Conservation (phyloP, 2,888 invertebrate species). For the Netelia virgata region DNA sequence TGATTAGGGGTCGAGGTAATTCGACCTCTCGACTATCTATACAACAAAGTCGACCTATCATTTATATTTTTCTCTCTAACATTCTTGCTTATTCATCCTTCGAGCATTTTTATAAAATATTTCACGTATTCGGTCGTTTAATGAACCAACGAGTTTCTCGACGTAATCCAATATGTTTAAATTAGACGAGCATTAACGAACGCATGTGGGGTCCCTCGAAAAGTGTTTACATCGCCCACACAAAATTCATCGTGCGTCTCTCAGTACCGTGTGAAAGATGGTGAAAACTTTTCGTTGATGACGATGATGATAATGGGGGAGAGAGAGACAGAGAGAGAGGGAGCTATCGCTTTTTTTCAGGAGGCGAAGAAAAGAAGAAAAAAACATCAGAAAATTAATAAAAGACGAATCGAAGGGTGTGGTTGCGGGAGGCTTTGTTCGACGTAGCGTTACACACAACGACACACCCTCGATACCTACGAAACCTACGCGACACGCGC, state of each 20-base stretch:
- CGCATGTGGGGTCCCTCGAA: background rate
- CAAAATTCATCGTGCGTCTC: background rate
- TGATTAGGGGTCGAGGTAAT: slow-evolving; percentile 18
- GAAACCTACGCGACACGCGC: slow-evolving; percentile 65
- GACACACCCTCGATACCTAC: slow-evolving; percentile 73
- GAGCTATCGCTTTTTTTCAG: slow-evolving; percentile 15
- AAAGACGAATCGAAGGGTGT: slow-evolving; percentile 72
- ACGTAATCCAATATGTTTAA: background rate
- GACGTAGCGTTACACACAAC: slow-evolving; percentile 35
- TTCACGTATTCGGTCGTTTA: background rate
- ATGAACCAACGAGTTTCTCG: too few species aligned
- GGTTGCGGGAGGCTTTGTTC: slow-evolving; percentile 64
- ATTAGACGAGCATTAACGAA: slow-evolving; percentile 7
- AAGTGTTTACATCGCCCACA: slow-evolving; percentile 36
- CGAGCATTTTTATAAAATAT: background rate
- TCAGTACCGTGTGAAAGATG: background rate
- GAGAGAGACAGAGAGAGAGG: too few species aligned
- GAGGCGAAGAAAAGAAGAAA: slow-evolving; percentile 12
- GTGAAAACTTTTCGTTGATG: background rate
- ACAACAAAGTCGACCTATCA: background rate
- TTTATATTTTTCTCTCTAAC: background rate
- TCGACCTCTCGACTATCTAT: background rate
- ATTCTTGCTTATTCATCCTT: background rate
- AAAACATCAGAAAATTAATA: slow-evolving; percentile 36
- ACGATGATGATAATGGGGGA: too few species aligned